Evolutionary conservation across 2,113 vertebrate species (phyloP).

Genomic region (Serinus canaria): DNA sequence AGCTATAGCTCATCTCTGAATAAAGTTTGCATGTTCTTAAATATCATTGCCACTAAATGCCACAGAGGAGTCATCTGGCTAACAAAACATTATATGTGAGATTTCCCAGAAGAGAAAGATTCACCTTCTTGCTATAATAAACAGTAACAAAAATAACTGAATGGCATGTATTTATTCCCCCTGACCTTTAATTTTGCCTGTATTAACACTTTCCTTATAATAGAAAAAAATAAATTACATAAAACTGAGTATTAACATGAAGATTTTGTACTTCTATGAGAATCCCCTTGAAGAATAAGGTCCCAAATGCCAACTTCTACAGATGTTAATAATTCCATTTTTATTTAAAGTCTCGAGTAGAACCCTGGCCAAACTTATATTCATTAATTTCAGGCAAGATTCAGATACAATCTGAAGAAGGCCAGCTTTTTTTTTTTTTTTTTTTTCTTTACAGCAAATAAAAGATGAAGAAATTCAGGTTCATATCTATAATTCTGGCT

Average conservation of each 20-base stretch:
- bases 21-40: background rate
- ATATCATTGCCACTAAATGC: background rate
- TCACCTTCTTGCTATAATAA: background rate
- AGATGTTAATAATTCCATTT: background rate
- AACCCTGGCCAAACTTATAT: background rate
- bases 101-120: background rate
- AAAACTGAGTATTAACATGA: background rate
- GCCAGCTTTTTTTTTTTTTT: background rate
- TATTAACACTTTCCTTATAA: constrained; percentile 44
- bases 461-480: background rate
- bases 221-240: constrained; percentile 14
- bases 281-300: background rate
- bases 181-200: constrained; percentile 18
- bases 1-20: background rate
- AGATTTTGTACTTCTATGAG: background rate
- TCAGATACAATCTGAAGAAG: background rate
- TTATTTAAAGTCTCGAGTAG: background rate
- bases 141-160: background rate
- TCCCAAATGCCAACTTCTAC: background rate
- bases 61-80: background rate
- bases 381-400: background rate
- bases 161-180: background rate
- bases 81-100: background rate
- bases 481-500: background rate
- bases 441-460: background rate